These are phyloP conservation scores for Pomacea maculata DNA, from an alignment of 1,140 invertebrate species.

Conservation along the genomic window DNA sequence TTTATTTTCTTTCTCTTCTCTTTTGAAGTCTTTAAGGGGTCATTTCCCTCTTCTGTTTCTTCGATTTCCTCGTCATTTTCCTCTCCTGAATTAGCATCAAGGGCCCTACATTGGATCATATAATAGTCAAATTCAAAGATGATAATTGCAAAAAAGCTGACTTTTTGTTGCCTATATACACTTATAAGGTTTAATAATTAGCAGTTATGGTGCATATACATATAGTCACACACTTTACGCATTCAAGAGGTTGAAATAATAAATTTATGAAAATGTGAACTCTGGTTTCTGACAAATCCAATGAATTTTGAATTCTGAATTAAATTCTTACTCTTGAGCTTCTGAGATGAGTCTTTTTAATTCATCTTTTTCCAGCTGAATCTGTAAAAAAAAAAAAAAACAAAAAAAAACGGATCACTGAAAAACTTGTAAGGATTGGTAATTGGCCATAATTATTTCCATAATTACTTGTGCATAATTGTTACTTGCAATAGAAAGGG, in stretches of 20 bases:
- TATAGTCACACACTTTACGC: too few species aligned
- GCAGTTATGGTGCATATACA: too few species aligned
- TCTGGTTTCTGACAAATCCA: too few species aligned
- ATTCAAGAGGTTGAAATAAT: too few species aligned
- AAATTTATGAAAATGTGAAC: too few species aligned
- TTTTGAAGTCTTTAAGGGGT: slow-evolving; percentile 25
- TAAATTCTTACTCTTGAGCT: slow-evolving; percentile 65
- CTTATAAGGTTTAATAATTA: too few species aligned
- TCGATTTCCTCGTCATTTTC: not conserved
- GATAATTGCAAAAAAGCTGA: too few species aligned
- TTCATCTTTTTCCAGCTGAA: slow-evolving; percentile 75
- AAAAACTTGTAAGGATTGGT: not conserved
- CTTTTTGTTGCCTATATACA: too few species aligned
- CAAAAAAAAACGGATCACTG: not conserved
- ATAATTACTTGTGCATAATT: not conserved
- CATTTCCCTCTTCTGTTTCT: slow-evolving; percentile 10
- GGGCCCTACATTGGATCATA: too few species aligned
- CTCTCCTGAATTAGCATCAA: not conserved
- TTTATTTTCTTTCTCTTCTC: slow-evolving; percentile 56
- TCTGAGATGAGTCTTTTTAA: slow-evolving; percentile 78
- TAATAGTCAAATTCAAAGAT: too few species aligned
- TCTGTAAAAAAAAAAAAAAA: slow-evolving; percentile 68
- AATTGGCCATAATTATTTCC: not conserved
- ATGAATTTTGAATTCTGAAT: not conserved
- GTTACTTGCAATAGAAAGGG: not conserved